phyloP scores from a whole-genome alignment of 2,113 vertebrate species.

The Lamprologus lemairii region DNA sequence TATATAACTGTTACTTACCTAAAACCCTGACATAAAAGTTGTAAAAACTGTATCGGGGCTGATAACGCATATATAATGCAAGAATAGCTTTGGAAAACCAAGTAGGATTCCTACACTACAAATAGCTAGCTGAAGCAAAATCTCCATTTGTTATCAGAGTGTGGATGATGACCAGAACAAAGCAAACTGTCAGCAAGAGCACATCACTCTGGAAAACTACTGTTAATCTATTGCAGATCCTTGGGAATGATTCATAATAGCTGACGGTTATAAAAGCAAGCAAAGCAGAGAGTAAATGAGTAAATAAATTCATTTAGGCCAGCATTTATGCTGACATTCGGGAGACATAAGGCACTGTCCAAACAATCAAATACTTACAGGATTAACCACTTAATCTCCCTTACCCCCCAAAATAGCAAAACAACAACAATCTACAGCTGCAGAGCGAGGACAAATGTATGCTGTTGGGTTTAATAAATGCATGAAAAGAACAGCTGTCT shows the following conservation, averaged over 20 bases:
- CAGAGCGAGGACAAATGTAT: background rate
- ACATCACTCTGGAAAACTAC: accelerated
- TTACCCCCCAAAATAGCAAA: background rate
- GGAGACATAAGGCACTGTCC: background rate
- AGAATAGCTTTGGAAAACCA: background rate
- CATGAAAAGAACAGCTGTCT: background rate
- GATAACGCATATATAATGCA: background rate
- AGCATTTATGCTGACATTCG: background rate
- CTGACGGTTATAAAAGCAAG: background rate
- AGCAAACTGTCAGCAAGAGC: background rate
- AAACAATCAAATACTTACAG: background rate
- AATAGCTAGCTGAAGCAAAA: background rate
- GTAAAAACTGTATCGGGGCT: background rate
- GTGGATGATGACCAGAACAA: background rate
- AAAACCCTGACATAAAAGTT: background rate
- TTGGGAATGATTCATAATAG: background rate
- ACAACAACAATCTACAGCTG: background rate
- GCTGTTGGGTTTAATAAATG: background rate
- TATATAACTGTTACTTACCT: background rate
- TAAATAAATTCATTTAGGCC: background rate
- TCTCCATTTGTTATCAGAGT: background rate
- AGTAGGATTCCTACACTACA: too few species aligned
- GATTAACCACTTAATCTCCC: background rate
- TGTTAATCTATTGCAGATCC: background rate
- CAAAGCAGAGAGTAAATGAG: background rate